Percentiles rank a stretch among this genome's conserved stretches.
phyloP scores from a whole-genome alignment of 2,113 vertebrate species.

The Onychostruthus taczanowskii region DNA sequence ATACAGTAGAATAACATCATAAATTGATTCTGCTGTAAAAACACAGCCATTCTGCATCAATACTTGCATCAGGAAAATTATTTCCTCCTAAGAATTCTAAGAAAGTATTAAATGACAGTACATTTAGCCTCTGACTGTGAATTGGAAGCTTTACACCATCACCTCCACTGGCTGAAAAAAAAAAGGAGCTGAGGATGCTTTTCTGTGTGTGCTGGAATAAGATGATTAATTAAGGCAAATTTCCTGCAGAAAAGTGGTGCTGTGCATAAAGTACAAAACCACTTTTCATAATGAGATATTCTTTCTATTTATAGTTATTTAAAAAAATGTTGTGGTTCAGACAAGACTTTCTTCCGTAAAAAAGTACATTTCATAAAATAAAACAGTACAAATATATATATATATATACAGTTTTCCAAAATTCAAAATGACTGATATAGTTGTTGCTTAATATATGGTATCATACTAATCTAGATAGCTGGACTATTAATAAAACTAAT shows the following conservation, averaged over 20 bases:
- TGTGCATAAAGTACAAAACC: background rate
- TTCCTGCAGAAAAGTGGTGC: background rate
- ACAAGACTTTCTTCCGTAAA: background rate
- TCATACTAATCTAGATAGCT: background rate
- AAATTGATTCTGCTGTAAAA: background rate
- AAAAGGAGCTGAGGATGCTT: background rate
- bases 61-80: background rate
- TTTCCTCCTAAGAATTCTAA: background rate
- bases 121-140: background rate
- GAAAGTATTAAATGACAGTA: background rate
- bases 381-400: background rate
- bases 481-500: background rate
- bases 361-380: background rate
- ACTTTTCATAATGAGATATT: background rate
- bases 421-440: background rate
- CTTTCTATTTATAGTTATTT: background rate
- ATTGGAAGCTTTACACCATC: background rate
- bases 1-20: background rate
- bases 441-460: background rate
- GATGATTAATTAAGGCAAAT: background rate
- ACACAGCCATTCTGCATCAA: background rate
- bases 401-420: background rate
- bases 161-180: background rate
- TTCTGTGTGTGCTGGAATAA: background rate
- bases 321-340: rapidly evolving